phyloP scores from a whole-genome alignment of 2,797 vertebrate species.

The Sebastes oblongus region DNA sequence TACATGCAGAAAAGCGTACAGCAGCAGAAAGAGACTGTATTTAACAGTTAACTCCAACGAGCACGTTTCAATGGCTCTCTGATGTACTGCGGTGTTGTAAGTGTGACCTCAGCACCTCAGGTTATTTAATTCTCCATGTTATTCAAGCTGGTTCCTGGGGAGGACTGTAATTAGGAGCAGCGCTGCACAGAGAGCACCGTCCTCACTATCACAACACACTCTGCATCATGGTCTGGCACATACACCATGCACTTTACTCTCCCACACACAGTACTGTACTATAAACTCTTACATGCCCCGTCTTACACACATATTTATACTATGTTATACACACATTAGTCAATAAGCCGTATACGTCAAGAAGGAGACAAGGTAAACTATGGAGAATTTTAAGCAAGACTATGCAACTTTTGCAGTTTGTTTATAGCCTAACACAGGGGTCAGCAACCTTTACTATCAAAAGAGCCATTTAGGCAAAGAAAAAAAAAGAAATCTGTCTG shows the following conservation, averaged over 20 bases:
- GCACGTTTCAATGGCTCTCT: constrained; percentile 11
- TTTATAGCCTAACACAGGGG: too few relatives aligned
- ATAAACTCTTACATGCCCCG: neutral
- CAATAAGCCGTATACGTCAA: neutral
- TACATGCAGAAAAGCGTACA: constrained; percentile 11
- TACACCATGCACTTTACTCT: neutral
- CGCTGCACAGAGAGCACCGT: neutral
- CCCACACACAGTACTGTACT: neutral
- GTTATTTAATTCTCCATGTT: constrained; percentile 23
- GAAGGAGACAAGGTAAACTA: neutral
- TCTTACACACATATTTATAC: neutral
- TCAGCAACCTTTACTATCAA: too few relatives aligned
- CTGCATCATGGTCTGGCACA: neutral
- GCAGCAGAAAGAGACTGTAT: constrained; percentile 12
- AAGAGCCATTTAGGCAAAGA: too few relatives aligned
- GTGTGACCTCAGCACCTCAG: constrained; percentile 37
- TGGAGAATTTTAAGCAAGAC: neutral
- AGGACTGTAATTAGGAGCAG: constrained; percentile 48
- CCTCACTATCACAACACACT: neutral
- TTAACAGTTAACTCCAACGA: neutral
- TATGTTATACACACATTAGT: neutral
- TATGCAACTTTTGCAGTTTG: neutral
- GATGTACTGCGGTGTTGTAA: constrained; percentile 30
- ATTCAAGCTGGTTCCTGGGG: constrained; percentile 47
- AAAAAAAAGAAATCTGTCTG: too few relatives aligned